Conservation (phyloP, 2,888 invertebrate genomes). For the Xestia sexstrigata region DNA sequence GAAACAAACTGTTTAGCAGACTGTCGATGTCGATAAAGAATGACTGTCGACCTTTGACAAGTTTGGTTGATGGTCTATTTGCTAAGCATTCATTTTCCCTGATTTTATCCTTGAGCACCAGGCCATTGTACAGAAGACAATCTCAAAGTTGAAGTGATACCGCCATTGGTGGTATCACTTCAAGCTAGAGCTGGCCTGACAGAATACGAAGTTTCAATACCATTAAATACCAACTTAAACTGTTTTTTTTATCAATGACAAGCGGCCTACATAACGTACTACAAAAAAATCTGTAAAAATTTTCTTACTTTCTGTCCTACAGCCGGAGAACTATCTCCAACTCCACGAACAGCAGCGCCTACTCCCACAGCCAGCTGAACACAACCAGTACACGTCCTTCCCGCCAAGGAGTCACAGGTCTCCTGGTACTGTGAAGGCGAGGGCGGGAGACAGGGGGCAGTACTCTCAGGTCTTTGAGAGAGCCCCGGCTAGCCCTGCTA, state of each 20-base stretch:
- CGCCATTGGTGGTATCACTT: background rate
- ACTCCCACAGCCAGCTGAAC: slow-evolving; percentile 84
- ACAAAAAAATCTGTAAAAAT: background rate
- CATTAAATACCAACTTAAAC: background rate
- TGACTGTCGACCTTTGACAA: background rate
- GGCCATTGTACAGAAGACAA: too few species aligned
- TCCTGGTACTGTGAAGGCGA: slow-evolving; percentile 83
- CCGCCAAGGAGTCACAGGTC: slow-evolving; percentile 81
- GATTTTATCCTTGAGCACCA: background rate
- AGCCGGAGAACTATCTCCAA: slow-evolving; percentile 88
- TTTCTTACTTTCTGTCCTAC: slow-evolving; percentile 29
- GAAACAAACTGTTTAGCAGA: background rate
- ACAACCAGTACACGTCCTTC: slow-evolving; percentile 88
- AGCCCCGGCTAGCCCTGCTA: slow-evolving; percentile 88
- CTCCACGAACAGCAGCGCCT: slow-evolving; percentile 88
- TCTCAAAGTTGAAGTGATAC: too few species aligned
- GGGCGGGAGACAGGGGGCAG: slow-evolving; percentile 87
- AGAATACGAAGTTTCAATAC: too few species aligned
- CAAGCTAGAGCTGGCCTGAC: background rate
- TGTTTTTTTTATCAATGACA: background rate
- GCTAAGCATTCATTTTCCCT: background rate
- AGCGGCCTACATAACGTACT: background rate
- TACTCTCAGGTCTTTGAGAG: slow-evolving; percentile 91
- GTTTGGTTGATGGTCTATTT: background rate
- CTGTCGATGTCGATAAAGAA: background rate